Percentiles rank a stretch among this genome's conserved stretches.
phyloP scores from a whole-genome alignment of 2,888 invertebrate species.

The Plemyria rubiginata region DNA sequence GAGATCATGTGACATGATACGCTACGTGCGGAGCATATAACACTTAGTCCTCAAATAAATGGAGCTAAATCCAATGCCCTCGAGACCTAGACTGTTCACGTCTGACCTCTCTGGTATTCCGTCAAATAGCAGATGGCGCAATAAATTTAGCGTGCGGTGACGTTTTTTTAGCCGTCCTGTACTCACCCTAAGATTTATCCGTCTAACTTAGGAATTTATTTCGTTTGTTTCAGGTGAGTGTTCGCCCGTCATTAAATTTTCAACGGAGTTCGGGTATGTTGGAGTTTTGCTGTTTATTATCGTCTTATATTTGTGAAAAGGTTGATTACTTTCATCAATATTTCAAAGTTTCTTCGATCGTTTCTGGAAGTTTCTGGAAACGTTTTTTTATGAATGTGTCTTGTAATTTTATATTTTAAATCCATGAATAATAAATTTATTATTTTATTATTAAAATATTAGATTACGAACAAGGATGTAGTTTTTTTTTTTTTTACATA shows the following conservation, averaged over 20 bases:
- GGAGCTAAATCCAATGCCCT: constrained; percentile 18
- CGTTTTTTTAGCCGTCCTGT: constrained; percentile 22
- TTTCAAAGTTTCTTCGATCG: constrained; percentile 1
- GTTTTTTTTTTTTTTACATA: too few species aligned
- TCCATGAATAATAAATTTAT: too few species aligned
- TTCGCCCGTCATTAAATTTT: constrained; percentile 36
- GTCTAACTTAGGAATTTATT: constrained; percentile 35
- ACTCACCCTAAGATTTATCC: constrained; percentile 33
- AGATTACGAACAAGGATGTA: constrained; percentile 12
- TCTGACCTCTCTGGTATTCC: constrained; percentile 27
- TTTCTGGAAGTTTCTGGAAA: too few species aligned
- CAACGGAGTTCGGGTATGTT: constrained; percentile 35
- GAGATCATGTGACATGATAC: constrained; percentile 7
- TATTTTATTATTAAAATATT: neutral
- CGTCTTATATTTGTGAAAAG: constrained; percentile 27
- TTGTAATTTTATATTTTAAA: too few species aligned
- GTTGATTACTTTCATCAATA: constrained; percentile 28
- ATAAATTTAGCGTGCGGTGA: constrained; percentile 22
- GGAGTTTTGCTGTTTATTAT: constrained; percentile 34
- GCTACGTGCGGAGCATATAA: constrained; percentile 25
- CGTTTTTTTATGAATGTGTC: too few species aligned
- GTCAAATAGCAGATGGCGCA: constrained; percentile 26
- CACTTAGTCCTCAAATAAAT: constrained; percentile 15
- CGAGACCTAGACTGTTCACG: constrained; percentile 18
- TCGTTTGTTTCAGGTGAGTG: constrained; percentile 43